Evolutionary conservation across 2,113 vertebrate species (phyloP).

Genomic region (Malurus melanocephalus): DNA sequence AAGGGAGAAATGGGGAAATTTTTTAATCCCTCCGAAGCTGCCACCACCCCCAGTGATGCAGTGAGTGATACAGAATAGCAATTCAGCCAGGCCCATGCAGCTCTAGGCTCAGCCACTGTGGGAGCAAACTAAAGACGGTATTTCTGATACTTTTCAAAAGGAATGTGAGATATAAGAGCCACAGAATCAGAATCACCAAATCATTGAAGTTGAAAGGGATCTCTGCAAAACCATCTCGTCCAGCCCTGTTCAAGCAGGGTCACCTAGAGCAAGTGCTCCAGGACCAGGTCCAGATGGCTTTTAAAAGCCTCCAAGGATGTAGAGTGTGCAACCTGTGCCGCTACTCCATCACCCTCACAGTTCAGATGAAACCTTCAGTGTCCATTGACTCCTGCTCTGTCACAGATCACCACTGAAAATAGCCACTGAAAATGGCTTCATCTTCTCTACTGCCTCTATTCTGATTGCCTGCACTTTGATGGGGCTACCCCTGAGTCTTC

Average conservation of each 20-base stretch:
- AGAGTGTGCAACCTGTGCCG: background rate
- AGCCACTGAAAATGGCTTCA: rapidly evolving
- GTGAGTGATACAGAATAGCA: background rate
- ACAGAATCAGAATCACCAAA: background rate
- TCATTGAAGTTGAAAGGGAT: background rate
- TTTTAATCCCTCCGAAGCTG: background rate
- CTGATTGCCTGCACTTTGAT: background rate
- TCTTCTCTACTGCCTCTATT: background rate
- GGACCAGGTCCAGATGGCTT: background rate
- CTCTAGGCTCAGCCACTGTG: background rate
- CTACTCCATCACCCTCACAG: background rate
- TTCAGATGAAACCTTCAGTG: background rate
- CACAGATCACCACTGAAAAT: background rate
- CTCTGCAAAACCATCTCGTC: background rate
- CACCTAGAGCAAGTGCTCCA: background rate
- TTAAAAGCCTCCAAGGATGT: background rate
- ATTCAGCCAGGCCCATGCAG: background rate
- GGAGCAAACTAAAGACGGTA: background rate
- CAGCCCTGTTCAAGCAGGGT: background rate
- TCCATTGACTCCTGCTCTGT: background rate
- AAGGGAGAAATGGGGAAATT: background rate
- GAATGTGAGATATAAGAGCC: background rate
- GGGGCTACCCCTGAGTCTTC: background rate
- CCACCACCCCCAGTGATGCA: background rate
- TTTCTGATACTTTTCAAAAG: background rate